Conservation (phyloP, 1,140 invertebrate species). For the Planococcus citri region DNA sequence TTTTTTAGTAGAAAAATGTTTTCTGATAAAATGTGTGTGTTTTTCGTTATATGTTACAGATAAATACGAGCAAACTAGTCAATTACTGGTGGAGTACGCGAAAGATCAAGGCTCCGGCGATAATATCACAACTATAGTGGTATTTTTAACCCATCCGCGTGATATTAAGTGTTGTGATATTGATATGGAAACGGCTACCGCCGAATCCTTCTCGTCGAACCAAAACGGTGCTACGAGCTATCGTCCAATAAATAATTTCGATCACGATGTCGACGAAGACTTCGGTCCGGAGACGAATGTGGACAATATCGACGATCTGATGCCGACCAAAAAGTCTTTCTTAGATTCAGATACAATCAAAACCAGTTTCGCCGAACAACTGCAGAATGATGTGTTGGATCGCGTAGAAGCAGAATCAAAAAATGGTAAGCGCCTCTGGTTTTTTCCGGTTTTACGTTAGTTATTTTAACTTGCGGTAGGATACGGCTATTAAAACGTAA, state of each 20-base stretch:
- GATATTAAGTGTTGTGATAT: not conserved
- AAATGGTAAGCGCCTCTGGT: not conserved
- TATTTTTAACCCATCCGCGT: conserved; percentile 4
- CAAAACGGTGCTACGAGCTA: conserved; percentile 7
- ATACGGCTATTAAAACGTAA: too few relatives aligned
- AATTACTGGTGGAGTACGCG: not conserved
- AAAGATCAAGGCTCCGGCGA: not conserved
- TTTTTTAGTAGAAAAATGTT: too few relatives aligned
- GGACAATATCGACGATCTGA: not conserved
- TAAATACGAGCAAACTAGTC: conserved; percentile 15
- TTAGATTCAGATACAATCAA: conserved; percentile 1
- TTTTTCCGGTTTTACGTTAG: not conserved
- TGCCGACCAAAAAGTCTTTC: not conserved
- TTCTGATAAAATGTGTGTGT: too few relatives aligned
- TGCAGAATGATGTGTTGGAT: not conserved
- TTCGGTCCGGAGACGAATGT: conserved; percentile 5
- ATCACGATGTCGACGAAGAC: not conserved
- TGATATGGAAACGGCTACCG: conserved; percentile 12
- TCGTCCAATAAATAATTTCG: conserved; percentile 15
- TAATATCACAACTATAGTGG: conserved; percentile 10
- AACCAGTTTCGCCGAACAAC: not conserved
- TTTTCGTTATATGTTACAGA: conserved; percentile 3
- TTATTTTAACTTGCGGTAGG: too few relatives aligned
- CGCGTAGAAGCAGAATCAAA: not conserved
- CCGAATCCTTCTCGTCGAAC: conserved; percentile 9